Evolutionary conservation across 2,888 invertebrate genomes (phyloP).

Genomic region (Epistrophe eligans): DNA sequence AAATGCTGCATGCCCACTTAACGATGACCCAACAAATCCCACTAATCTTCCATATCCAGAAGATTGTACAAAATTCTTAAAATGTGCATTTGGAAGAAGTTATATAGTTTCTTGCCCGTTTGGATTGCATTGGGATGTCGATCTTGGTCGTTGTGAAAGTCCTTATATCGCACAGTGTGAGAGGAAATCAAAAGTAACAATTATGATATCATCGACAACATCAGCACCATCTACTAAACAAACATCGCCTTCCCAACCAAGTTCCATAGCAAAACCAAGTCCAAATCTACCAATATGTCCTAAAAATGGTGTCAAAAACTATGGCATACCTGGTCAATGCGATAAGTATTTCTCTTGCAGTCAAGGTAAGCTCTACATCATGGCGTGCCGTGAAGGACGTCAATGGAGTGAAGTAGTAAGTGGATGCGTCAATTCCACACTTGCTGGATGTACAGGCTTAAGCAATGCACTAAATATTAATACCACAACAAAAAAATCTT

Average conservation of each 20-base stretch:
- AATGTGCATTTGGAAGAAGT: constrained; percentile 4
- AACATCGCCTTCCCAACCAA: background rate
- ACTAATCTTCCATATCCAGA: constrained; percentile 34
- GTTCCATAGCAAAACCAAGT: background rate
- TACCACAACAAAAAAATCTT: background rate
- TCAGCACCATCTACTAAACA: background rate
- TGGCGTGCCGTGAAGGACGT: constrained; percentile 54
- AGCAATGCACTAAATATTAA: too few species aligned
- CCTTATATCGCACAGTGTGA: background rate
- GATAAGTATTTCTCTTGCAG: constrained; percentile 45
- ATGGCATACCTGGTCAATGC: constrained; percentile 58
- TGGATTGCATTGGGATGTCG: constrained; percentile 26
- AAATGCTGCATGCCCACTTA: constrained; percentile 25
- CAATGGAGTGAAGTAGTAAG: constrained; percentile 49
- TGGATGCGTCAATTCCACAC: constrained; percentile 41
- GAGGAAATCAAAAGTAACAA: background rate
- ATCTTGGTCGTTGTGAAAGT: constrained; percentile 1
- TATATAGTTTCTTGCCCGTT: constrained; percentile 7
- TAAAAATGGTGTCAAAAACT: constrained; percentile 33
- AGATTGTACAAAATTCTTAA: constrained; percentile 47
- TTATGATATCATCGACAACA: background rate
- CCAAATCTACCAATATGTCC: constrained; percentile 44
- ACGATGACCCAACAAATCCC: constrained; percentile 42
- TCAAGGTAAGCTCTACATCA: constrained; percentile 24
- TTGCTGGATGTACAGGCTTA: constrained; percentile 41